Evolutionary conservation across 2,113 vertebrate species (phyloP).

Genomic region (Epinephelus moara): DNA sequence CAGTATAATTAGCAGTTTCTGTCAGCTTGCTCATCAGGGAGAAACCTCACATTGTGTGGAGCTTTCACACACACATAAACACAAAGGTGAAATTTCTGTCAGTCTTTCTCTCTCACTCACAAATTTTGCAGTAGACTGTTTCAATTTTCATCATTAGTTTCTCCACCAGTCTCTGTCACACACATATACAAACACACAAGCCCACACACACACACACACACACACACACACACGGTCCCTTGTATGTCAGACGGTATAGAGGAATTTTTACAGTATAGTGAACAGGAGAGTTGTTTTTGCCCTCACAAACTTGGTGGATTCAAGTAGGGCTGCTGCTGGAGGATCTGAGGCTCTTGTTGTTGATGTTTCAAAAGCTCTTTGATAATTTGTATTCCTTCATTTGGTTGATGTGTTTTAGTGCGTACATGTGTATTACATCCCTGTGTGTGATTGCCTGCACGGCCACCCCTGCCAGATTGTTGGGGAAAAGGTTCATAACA

Average conservation of each 20-base stretch:
- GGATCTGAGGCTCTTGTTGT: not conserved
- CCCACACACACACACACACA: too few relatives aligned
- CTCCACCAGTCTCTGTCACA: too few relatives aligned
- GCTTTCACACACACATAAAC: not conserved
- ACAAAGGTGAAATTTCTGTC: too few relatives aligned
- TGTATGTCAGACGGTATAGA: too few relatives aligned
- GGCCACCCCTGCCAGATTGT: not conserved
- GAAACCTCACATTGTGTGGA: slow-evolving; percentile 31
- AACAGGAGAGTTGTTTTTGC: not conserved
- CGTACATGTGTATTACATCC: not conserved
- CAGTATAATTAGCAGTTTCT: slow-evolving; percentile 65
- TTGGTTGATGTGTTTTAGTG: not conserved
- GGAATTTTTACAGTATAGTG: not conserved
- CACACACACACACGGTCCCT: too few relatives aligned
- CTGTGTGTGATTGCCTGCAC: not conserved
- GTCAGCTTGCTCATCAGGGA: slow-evolving; percentile 49
- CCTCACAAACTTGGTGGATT: not conserved
- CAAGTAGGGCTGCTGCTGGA: slow-evolving; percentile 5
- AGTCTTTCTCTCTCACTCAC: too few relatives aligned
- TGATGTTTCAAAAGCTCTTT: slow-evolving; percentile 6
- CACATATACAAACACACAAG: too few relatives aligned
- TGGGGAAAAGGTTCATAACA: not conserved
- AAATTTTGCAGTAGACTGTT: too few relatives aligned
- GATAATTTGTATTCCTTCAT: not conserved
- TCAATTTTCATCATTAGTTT: too few relatives aligned